Evolutionary conservation across 2,113 vertebrate genomes (phyloP).

Genomic region (Entomyzon cyanotis): DNA sequence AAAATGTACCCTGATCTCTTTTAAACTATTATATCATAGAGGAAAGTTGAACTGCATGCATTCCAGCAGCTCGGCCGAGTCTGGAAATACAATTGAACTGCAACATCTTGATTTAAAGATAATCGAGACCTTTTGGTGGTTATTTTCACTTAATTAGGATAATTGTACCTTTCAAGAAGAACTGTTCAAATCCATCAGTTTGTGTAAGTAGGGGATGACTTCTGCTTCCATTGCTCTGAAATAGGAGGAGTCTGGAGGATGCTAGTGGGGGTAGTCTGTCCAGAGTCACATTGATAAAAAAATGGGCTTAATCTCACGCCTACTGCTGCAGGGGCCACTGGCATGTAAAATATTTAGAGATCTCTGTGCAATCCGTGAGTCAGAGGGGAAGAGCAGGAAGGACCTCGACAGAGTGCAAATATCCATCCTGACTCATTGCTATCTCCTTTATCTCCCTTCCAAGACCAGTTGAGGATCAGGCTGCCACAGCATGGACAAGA

Average conservation of each 20-base stretch:
- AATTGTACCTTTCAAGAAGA: constrained; percentile 16
- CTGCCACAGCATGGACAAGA: neutral
- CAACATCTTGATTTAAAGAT: constrained; percentile 49
- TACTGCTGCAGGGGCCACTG: neutral
- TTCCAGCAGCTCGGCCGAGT: constrained; percentile 65
- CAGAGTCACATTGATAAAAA: neutral
- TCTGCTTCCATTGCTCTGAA: neutral
- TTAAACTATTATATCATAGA: constrained; percentile 77
- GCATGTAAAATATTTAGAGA: neutral
- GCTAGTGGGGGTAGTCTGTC: neutral
- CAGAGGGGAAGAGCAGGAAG: neutral
- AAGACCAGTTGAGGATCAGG: neutral
- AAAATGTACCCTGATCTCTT: constrained; percentile 79
- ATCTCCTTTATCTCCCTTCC: neutral
- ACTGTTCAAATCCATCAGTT: neutral
- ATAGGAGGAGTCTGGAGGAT: neutral
- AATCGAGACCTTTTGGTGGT: neutral
- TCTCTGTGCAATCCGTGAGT: neutral
- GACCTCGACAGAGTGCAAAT: neutral
- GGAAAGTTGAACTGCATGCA: constrained; percentile 71
- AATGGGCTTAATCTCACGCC: neutral
- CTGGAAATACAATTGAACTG: constrained; percentile 69
- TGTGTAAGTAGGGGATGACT: neutral
- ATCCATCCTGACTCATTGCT: neutral
- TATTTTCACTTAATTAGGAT: constrained; percentile 57